These are phyloP conservation scores for Pseudococcus longispinus DNA, from an alignment of 2,888 invertebrate genomes.

Conservation along the genomic window DNA sequence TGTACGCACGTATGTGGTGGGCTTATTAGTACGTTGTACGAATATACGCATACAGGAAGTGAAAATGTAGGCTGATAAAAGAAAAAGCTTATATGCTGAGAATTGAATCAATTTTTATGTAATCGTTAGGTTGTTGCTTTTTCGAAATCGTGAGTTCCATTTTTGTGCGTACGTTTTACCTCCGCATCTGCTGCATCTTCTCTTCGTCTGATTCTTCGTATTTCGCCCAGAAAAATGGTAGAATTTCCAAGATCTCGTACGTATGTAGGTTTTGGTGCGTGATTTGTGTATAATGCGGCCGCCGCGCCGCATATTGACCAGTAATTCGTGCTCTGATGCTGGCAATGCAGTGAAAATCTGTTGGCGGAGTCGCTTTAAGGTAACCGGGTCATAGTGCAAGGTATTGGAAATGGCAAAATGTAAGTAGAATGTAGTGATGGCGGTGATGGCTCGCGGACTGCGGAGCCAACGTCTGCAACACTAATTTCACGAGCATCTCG, in stretches of 20 bases:
- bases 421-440: neutral
- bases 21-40: neutral
- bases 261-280: constrained; percentile 29
- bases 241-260: neutral
- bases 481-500: constrained; percentile 13
- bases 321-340: neutral
- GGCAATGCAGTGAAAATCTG: constrained; percentile 18
- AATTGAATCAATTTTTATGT: constrained; percentile 41
- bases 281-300: constrained; percentile 1
- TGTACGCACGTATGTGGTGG: neutral
- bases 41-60: constrained; percentile 1
- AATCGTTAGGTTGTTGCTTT: neutral
- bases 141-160: constrained; percentile 10
- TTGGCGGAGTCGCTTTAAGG: constrained; percentile 15
- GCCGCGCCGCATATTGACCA: neutral
- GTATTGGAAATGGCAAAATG: constrained; percentile 26
- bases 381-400: constrained; percentile 15
- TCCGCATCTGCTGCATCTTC: too few relatives aligned
- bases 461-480: neutral
- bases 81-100: neutral
- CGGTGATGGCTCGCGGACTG: neutral
- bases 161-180: neutral
- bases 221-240: neutral
- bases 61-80: constrained; percentile 21
- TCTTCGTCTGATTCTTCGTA: neutral